Evolutionary conservation across 2,113 vertebrate genomes (phyloP).

Genomic region (Proterorhinus semilunaris): DNA sequence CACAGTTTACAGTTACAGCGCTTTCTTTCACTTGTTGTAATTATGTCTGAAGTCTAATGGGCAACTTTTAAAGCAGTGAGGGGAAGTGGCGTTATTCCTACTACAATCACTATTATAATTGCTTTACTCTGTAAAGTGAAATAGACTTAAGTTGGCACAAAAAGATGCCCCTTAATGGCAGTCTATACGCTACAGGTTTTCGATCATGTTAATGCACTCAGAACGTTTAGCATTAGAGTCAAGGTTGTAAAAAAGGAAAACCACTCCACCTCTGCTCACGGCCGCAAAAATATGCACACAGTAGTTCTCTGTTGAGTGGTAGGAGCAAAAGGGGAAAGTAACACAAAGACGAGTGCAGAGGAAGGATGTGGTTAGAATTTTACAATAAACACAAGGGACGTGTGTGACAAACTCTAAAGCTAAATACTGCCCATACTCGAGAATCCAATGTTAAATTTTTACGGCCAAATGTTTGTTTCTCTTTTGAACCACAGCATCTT

Average conservation of each 20-base stretch:
- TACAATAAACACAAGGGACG: not conserved
- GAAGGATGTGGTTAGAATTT: not conserved
- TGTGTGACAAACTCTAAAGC: not conserved
- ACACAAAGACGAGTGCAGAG: not conserved
- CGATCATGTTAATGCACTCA: not conserved
- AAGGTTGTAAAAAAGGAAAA: not conserved
- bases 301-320: conserved; percentile 31
- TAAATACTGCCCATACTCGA: not conserved
- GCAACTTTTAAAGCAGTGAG: no score
- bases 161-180: no score
- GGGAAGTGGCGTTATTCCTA: no score
- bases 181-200: not conserved
- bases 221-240: not conserved
- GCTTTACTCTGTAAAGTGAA: no score
- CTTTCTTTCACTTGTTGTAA: no score
- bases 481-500: no score
- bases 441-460: no score
- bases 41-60: no score
- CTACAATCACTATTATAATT: no score
- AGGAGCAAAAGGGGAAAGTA: not conserved
- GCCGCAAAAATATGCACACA: not conserved
- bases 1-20: no score
- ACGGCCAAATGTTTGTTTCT: no score
- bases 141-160: no score
- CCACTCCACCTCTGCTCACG: not conserved